Evolutionary conservation across 2,113 vertebrate species (phyloP), one percentile per base, ranked within the genome.

Genomic region (Montifringilla adamsi): DNA sequence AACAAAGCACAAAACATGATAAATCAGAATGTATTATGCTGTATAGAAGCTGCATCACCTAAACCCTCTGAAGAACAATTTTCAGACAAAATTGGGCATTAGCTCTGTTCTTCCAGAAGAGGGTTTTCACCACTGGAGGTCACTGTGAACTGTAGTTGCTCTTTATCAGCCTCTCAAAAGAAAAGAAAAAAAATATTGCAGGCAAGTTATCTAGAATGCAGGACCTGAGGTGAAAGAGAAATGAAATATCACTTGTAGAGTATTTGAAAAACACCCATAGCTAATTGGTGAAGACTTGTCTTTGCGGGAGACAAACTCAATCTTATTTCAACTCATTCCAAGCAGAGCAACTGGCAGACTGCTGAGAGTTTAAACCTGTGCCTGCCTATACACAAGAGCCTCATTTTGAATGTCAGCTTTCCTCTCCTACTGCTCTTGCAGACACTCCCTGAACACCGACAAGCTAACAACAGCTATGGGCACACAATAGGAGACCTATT

Each of bases 51-150:
- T 47, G 26, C 24, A 62, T 44, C 33, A 55, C 15, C 7, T 39
- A 70, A 85, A 66, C 0, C 5, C 24, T 52, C 43, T 46, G 50
- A 69, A 17, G 16, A 80, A 69, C 9, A 4, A 49, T 43, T 76
- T 95, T 66, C 56, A 10, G 17, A 69, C 27, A 82, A 72, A 64
- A 64, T 3, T 23, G 14, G 24, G 7, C 35, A 58, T 37, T n/a
- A 87, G 30, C 28, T 6, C 63, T 26, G 39, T 12, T 35, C 35
- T 75, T 74, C 28, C 46, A 89, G 27, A 67, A 52, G 18, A 67
- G 20, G 4, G 11, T 86, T 92, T 90, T 86, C 68, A 92, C 96
- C 96, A 94, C 97, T 96, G 78, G 97, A 96, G 96, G 97, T 94
- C 97, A 93, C 96, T 97, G 63, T 88, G 93, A 96, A 77, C 94